Evolutionary conservation across 2,797 vertebrate genomes (phyloP), one percentile per base, ranked within the genome.

Genomic region (Coracias cyanogaster): DNA sequence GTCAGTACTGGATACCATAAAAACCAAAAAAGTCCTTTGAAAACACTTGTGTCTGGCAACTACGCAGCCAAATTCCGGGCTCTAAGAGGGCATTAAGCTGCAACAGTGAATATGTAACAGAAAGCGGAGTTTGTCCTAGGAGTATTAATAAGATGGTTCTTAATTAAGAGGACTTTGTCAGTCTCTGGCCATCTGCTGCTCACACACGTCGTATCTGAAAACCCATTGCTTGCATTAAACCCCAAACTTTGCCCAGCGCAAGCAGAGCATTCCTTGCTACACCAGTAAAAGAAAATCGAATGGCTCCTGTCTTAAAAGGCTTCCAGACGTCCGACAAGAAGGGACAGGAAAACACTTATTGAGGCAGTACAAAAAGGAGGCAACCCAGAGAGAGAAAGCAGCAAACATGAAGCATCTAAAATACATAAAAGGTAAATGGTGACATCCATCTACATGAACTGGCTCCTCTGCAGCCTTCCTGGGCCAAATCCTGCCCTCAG

Each of bases 161-260:
- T 83, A 88, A 87, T 92, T 83, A 86, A 54, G 29, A 70, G 54
- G 45, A 83, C 77, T 78, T 81, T n/a, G 37, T 86, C 35, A 52
- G 25, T 39, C 58, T 79, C 51, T 86, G 73, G 29, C 72, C 93
- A 94, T 82, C 70, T 86, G 83, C 71, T 93, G 58, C 81, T 88
- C 5, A 6, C 72, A 88, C 67, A 93, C 60, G 58, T 78, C 26
- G 0, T 41, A 72, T 74, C 61, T 92, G 71, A 82, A 74, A 92
- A 81, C 52, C 15, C 49, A 54, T 4, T 1, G 9, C 1, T 11
- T 48, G 18, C 67, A 55, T 81, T 62, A 87, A 89, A 49, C 8
- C 8, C 12, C 57, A 80, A 82, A 43, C 61, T 92, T 71, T 72
- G 64, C 54, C 89, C 57, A 22, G 14, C 2, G 5, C 69, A 51